Evolutionary conservation across 2,888 invertebrate genomes (phyloP), one percentile per base, ranked within the genome.

Genomic region (Furcula furcula): DNA sequence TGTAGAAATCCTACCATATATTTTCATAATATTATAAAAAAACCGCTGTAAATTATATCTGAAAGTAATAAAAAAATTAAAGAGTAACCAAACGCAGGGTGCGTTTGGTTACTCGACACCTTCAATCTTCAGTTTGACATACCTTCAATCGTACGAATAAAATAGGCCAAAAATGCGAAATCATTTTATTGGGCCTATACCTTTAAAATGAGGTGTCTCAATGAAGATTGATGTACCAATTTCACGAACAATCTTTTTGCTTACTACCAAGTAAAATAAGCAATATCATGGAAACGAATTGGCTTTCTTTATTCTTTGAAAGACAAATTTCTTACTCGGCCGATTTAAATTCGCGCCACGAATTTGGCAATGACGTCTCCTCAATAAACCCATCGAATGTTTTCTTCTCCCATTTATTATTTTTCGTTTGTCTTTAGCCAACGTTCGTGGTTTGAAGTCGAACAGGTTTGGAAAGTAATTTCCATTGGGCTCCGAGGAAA

Each of bases 381-480:
- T 44, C 39, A 54, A 53, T 55, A 57, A 40, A 42, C 45, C 40
- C 31, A 34, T 43, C 25, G 37, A 50, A 40, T 45, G 35, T 57
- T 67, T 56, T 49, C 52, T 55, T 43, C 37, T 51, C 30, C 38
- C 52, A 56, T 62, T 66, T 62, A 60, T 68, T 63, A 63, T 26
- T 68, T 67, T 64, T 52, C 56, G 52, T 60, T 66, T 60, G 62
- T 63, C 58, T 57, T 61, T 46, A 48, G 49, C 54, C 33, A 46
- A 52, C 38, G 36, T 53, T 60, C 47, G 52, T 51, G 48, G 55
- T 42, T 51, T 23, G 34, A 40, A 37, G 31, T 40, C 29, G 20
- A 22, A 23, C 31, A 54, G 56, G 48, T 61, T 65, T 41, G 41
- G 31, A 56, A 69, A 66, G 60, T 65, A 65, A 69, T 70, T 69